A percentile compares a stretch with the other conserved stretches of the same genome.
Conservation (phyloP, 2,113 vertebrate genomes). For the Diadophis punctatus region DNA sequence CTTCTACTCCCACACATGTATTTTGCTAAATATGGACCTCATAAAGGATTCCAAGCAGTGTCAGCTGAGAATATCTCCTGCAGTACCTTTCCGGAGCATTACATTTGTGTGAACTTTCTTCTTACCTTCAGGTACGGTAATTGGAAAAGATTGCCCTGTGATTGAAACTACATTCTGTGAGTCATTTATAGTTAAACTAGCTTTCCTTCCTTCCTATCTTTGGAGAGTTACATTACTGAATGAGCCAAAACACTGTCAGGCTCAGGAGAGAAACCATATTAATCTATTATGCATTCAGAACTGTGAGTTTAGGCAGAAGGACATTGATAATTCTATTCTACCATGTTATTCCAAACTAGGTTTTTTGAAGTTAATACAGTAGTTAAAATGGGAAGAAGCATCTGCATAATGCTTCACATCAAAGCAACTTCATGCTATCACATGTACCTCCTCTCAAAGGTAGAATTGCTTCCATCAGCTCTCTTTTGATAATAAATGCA, state of each 20-base stretch:
- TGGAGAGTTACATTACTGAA: not conserved
- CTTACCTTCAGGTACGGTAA: not conserved
- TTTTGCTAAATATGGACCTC: not conserved
- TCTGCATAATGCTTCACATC: slow-evolving; percentile 10
- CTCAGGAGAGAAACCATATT: not conserved
- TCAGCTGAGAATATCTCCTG: not conserved
- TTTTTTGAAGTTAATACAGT: slow-evolving; percentile 15
- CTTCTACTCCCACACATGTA: not conserved
- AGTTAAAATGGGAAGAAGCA: not conserved
- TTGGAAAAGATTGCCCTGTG: not conserved
- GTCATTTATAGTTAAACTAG: not conserved
- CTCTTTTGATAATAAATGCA: not conserved
- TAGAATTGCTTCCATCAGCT: not conserved
- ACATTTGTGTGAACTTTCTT: not conserved
- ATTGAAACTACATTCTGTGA: not conserved
- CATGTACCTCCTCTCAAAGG: not conserved
- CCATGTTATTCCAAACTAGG: not conserved
- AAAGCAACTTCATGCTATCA: slow-evolving; percentile 6
- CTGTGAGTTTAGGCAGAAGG: not conserved
- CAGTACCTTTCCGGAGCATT: not conserved
- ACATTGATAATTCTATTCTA: slow-evolving; percentile 3
- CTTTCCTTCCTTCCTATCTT: not conserved
- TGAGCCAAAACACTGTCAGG: not conserved
- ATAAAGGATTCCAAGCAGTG: not conserved
- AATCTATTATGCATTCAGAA: not conserved